These are phyloP conservation scores for Acrocephalus scirpaceus DNA, from an alignment of 2,797 vertebrate species.

Conservation along the genomic window DNA sequence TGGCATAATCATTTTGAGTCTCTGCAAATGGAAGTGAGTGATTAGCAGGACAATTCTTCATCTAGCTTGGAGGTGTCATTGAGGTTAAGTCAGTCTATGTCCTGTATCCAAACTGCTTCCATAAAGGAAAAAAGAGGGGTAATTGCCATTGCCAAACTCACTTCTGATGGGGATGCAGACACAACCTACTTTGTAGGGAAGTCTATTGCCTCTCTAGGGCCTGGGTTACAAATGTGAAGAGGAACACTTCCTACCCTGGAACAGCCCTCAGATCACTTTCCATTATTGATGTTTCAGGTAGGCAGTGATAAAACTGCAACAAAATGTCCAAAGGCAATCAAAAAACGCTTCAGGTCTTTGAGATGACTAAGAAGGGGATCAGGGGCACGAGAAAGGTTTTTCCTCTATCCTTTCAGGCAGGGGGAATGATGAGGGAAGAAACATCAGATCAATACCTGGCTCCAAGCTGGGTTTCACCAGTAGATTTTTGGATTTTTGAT, in stretches of 20 bases:
- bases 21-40: background rate
- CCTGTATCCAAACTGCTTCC: background rate
- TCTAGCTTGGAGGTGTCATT: background rate
- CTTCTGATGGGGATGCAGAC: background rate
- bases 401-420: background rate
- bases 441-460: background rate
- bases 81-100: background rate
- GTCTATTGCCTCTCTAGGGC: background rate
- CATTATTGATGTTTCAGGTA: background rate
- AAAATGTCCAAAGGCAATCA: background rate
- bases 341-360: background rate
- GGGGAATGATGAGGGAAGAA: background rate
- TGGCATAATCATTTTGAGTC: background rate
- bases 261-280: background rate
- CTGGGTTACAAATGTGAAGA: background rate
- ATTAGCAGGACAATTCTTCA: background rate
- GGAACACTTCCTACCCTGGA: background rate
- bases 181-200: background rate
- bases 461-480: background rate
- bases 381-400: background rate
- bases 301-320: background rate
- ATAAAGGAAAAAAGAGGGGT: background rate
- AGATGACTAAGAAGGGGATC: background rate
- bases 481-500: background rate
- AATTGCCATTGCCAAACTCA: background rate